Evolutionary conservation across 2,888 invertebrate species (phyloP), one percentile per base, ranked within the genome.

Genomic region (Hyposoter didymator): DNA sequence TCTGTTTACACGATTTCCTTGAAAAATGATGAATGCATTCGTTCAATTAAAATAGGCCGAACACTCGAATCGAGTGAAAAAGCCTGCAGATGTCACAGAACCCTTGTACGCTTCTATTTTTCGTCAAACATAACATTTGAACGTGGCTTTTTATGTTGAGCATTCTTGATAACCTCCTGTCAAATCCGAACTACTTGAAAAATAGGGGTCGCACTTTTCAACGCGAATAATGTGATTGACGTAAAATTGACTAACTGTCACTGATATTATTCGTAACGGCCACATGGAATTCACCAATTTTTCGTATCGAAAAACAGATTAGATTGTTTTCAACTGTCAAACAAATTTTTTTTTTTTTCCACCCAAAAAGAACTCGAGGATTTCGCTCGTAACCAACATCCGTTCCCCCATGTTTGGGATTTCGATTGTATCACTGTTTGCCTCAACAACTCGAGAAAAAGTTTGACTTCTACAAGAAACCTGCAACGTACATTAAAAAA

Each of bases 161-260:
- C 49, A 70, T 70, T 49, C 28, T 47, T 45, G 47, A 72, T 49
- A 72, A 52, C 19, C 52, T 35, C 35, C n/a, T 39, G 49, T 52
- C 72, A 32, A 17, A 10, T 17, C 45, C 47, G 69, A 32, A 49
- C 52, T 39, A 12, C 49, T 35, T 32, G 12, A 35, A 52, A 49
- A 19, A 32, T 35, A 32, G 32, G 19, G 28, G 59, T 59, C 8
- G 52, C n/a, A 72, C 39, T 52, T 49, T 72, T 19, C 72, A 35
- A 49, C 35, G 72, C 32, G n/a, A 72, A 52, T 49, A 72, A 35
- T 35, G 35, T 72, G 35, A 49, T 49, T 35, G 52, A 39, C 32
- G 52, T 12, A 28, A 45, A 45, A 69, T 69, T 47, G 47, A 47
- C 47, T 22, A 69, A 22, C n/a, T 47, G 47, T 47, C 69, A 22